Percentiles rank a stretch among this genome's conserved stretches.
These are phyloP conservation scores for Pyrochroa serraticornis DNA, from an alignment of 2,888 invertebrate species.

Conservation along the genomic window DNA sequence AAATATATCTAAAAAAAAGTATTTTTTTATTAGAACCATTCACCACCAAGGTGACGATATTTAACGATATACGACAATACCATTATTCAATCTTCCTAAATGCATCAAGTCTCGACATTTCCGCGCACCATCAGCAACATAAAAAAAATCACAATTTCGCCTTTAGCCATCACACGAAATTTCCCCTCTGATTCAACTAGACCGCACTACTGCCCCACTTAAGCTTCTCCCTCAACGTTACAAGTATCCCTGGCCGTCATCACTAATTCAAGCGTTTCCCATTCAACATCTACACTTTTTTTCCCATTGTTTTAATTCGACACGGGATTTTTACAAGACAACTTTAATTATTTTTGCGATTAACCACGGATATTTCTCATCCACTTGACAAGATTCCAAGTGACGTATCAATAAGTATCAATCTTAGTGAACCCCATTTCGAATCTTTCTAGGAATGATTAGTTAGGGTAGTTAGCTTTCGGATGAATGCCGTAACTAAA, in stretches of 20 bases:
- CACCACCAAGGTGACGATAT: no score
- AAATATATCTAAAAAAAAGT: no score
- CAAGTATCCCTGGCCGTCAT: constrained; percentile 26
- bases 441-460: constrained; percentile 24
- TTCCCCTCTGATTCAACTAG: constrained; percentile 1
- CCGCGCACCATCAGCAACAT: neutral
- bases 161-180: neutral
- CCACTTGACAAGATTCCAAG: constrained; percentile 8
- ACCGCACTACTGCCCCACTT: constrained; percentile 26
- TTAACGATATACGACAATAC: constrained; percentile 29
- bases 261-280: constrained; percentile 28
- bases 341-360: constrained; percentile 6
- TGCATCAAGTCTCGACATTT: constrained; percentile 23
- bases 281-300: constrained; percentile 18
- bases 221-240: constrained; percentile 20
- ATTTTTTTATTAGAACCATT: no score
- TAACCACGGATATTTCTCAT: constrained; percentile 13
- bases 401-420: constrained; percentile 26
- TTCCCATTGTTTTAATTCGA: constrained; percentile 13
- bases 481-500: constrained; percentile 47
- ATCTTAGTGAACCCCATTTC: constrained; percentile 18
- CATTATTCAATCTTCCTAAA: constrained; percentile 28
- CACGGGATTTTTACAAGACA: neutral
- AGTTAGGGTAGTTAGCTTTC: constrained; percentile 43
- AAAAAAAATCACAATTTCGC: neutral